Base-by-base conservation (phyloP, 2,888 invertebrate species). In the Agriopis aurantiaria region DNA sequence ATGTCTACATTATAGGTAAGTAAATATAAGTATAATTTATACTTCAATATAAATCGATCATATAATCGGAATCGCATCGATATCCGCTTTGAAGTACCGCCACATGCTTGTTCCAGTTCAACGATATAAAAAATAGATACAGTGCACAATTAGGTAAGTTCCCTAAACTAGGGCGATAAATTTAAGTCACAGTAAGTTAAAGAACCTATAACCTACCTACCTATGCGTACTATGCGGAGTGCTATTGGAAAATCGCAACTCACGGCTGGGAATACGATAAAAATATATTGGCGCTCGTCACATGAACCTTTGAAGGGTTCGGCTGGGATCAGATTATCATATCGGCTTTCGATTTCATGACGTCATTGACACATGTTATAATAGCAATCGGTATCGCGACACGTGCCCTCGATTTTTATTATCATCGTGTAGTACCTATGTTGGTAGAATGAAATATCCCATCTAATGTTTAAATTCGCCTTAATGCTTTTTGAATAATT, bases 331-430 rank as follows among this genome's bases (percentile, higher is more conserved):
- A 65, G 57, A 61, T 73, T 69, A 71, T 66, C 65, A 55, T 64
- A 71, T 69, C 62, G 33, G 68, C 67, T 59, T 71, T 63, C 59
- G 52, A 61, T 69, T 69, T 71, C 60, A 63, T 70, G 72, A 69
- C 67, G 69, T 66, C 53, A 61, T 66, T 64, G 61, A 57, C 58
- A 49, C 66, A 63, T 49, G 57, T 55, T 48, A 41, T 51, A 12
- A 48, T 52, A 63, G 40, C 11, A 14, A 58, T 41, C 17, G 58
- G 46, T 59, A 59, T 43, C 58, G 23, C 14, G 40, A 51, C 66
- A 66, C 55, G 66, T 60, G 66, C 43, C 49, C 53, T 57, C 14
- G 11, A 33, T 52, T 56, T 56, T 14, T 10, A 59, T 52, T 61
- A 51, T 61, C 49, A 51, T 33, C 48, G 48, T 23, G n/a, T 64